Evolutionary conservation across 1,140 invertebrate genomes (phyloP), one percentile per base, ranked within the genome.

Genomic region (Pseudachorutes palmiensis): DNA sequence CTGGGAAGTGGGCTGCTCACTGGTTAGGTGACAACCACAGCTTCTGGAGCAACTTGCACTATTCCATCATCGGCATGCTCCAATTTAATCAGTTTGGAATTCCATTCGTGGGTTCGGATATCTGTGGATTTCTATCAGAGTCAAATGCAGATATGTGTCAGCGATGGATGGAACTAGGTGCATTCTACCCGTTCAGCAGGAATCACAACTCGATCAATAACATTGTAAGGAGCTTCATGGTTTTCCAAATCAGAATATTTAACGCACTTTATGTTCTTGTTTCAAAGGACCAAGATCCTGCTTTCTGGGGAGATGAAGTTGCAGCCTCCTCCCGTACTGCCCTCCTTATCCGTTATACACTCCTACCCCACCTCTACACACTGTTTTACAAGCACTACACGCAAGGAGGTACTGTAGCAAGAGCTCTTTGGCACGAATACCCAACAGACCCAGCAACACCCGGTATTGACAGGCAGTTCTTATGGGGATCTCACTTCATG

Each of bases 1-100:
- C 77, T 64, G 84, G 85, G 28, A 72, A 78, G 58, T 84, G 79
- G 74, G 79, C 77, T 61, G 80, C 78, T 33, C 84, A 86, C 68
- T 87, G 85, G 84, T 74, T 78, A 9, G 82, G 82, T 28, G 83
- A 83, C 73, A 82, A 84, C 71, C 75, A 60, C 0, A 78, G 79
- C 3, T 67, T 71, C 19, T 85, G 82, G 82, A 70, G 74, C 9
- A 77, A 83, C 68, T 68, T 85, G 58, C 72, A 75, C 55, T 77
- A 73, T 62, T 79, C 81, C 5, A 78, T 84, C 32, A 78, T 81
- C 60, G 71, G 71, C 29, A 68, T 73, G 64, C 61, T 73, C 5
- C 64, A 75, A 65, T 74, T 82, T 72, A 82, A 80, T 67, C 70
- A 83, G 62, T 83, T 80, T 72, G 80, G 80, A 2, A 76, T 81